Base-by-base conservation (phyloP, 2,888 invertebrate genomes). In the Balanococcus diminutus region DNA sequence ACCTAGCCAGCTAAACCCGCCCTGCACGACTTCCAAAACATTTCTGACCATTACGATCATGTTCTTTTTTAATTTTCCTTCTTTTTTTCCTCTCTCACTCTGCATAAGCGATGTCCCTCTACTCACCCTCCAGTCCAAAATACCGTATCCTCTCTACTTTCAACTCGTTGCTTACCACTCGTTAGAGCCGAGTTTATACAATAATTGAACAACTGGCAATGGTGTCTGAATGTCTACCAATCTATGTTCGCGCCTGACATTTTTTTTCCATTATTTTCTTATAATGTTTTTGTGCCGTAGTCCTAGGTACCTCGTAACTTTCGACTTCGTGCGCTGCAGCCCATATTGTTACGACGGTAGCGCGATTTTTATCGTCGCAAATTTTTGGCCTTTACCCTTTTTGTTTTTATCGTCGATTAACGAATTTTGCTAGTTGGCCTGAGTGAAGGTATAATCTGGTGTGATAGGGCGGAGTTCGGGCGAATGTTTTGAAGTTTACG, bases 221-320 rank as follows among this genome's bases (percentile, higher is more conserved):
- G 84, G 84, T 84, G 84, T 84, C 84, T 72, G 84, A 84, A 84
- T 84, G 84, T 84, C 84, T 84, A 46, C 84, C 84, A 84, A 84
- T 61, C 84, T 84, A 84, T 75, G 11, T 79, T 84, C 56, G 22
- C 8, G 56, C 56, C 56, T 51, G 83, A 83, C 83, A 83, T 83
- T 83, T 56, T 75, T 84, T 19, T 56, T 22, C 22, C 22, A 1
- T 56, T 56, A n/a, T n/a, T 19, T 56, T 22, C 11, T 56, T 56
- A 14, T 56, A n/a, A n/a, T n/a, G n/a, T n/a, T n/a, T n/a, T n/a
- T n/a, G n/a, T n/a, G n/a, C n/a, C n/a, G n/a, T n/a, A n/a, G n/a
- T n/a, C n/a, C n/a, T n/a, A n/a, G n/a, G n/a, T n/a, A n/a, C n/a
- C n/a, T n/a, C n/a, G n/a, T 42, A 14, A 14, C 42, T 11, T 46